Evolutionary conservation across 2,113 vertebrate genomes (phyloP).

Genomic region (Vombatus ursinus): DNA sequence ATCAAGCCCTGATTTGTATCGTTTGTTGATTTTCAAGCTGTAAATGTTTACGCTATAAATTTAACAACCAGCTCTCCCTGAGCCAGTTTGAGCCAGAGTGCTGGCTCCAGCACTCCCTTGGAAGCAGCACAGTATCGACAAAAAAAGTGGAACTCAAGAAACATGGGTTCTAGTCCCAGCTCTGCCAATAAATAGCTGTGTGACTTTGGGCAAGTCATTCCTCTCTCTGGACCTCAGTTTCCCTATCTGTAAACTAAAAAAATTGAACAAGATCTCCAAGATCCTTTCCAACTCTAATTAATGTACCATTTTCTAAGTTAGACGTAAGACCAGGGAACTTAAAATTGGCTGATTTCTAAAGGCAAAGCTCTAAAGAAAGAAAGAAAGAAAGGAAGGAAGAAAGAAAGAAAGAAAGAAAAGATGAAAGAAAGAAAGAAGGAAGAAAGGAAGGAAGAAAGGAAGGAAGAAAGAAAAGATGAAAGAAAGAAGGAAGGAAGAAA

Average conservation of each 20-base stretch:
- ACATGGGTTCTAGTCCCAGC: not conserved
- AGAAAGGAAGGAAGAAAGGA: too few relatives aligned
- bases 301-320: not conserved
- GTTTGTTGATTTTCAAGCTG: not conserved
- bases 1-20: not conserved
- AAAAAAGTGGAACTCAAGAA: not conserved
- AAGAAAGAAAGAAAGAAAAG: too few relatives aligned
- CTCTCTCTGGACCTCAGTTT: not conserved
- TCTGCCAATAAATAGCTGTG: not conserved
- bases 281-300: not conserved
- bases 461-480: too few relatives aligned
- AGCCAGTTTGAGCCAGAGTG: not conserved
- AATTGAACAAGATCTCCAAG: not conserved
- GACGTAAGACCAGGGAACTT: not conserved
- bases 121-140: not conserved
- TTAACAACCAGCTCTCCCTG: not conserved
- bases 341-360: not conserved
- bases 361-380: not conserved
- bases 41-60: not conserved
- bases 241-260: not conserved
- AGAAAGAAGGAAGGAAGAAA: too few relatives aligned
- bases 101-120: not conserved
- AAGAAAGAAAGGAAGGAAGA: too few relatives aligned
- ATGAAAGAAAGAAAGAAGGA: too few relatives aligned
- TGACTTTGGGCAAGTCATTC: not conserved